Conservation (phyloP, 1,140 invertebrate species). For the Psix sp. region DNA sequence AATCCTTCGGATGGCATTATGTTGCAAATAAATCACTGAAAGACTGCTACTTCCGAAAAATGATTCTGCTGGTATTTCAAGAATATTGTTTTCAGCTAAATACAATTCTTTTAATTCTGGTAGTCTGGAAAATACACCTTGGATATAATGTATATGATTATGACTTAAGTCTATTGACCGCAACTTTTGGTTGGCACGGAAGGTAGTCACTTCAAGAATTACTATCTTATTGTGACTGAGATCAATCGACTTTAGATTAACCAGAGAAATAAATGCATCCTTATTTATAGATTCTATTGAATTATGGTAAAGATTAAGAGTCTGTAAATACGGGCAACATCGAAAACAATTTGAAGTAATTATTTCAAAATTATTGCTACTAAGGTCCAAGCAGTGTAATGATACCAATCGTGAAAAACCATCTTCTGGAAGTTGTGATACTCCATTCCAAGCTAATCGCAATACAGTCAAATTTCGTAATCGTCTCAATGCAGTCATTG, state of each 20-base stretch:
- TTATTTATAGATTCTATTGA: slow-evolving; percentile 87
- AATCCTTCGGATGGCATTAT: slow-evolving; percentile 89
- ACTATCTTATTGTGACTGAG: slow-evolving; percentile 92
- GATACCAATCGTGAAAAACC: slow-evolving; percentile 84
- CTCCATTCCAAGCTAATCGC: slow-evolving; percentile 89
- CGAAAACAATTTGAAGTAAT: slow-evolving; percentile 86
- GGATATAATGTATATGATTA: slow-evolving; percentile 91
- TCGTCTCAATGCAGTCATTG: slow-evolving; percentile 85
- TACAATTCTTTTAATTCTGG: slow-evolving; percentile 88
- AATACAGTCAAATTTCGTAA: slow-evolving; percentile 85
- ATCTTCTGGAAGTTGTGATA: slow-evolving; percentile 83
- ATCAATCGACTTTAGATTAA: slow-evolving; percentile 88
- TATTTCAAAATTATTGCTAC: slow-evolving; percentile 88
- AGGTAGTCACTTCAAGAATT: slow-evolving; percentile 83
- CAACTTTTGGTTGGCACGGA: slow-evolving; percentile 85
- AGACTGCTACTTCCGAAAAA: slow-evolving; percentile 87
- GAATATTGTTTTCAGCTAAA: slow-evolving; percentile 92
- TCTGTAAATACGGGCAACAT: slow-evolving; percentile 86
- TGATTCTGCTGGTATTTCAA: slow-evolving; percentile 88
- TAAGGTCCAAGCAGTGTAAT: slow-evolving; percentile 87
- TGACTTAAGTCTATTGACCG: slow-evolving; percentile 90
- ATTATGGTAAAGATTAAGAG: slow-evolving; percentile 89
- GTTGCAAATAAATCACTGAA: slow-evolving; percentile 90
- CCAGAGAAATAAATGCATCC: slow-evolving; percentile 84
- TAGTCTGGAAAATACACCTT: slow-evolving; percentile 87